Evolutionary conservation across 2,888 invertebrate species (phyloP).

Genomic region (Geotrupes spiniger): DNA sequence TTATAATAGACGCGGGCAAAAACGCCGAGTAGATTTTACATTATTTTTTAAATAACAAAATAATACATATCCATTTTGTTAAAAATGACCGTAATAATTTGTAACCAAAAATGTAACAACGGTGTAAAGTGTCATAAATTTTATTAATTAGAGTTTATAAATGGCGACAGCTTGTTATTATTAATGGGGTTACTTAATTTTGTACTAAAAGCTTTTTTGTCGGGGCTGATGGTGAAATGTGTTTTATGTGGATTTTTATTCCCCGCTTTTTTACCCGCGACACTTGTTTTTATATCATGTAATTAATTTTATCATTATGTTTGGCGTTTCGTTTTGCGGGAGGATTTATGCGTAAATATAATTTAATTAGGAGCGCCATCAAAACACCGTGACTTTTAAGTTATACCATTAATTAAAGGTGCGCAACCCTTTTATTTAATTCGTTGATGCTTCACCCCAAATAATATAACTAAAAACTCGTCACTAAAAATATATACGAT

Average conservation of each 20-base stretch:
- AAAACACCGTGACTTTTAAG: too few species aligned
- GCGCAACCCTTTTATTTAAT: too few species aligned
- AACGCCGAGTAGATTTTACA: slow-evolving; percentile 2
- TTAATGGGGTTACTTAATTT: slow-evolving; percentile 46
- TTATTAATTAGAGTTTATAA: slow-evolving; percentile 40
- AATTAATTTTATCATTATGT: slow-evolving; percentile 7
- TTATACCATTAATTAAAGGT: too few species aligned
- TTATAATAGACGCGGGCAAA: slow-evolving; percentile 5
- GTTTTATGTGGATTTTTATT: slow-evolving; percentile 1
- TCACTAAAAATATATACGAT: too few species aligned
- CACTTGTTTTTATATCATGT: slow-evolving; percentile 1
- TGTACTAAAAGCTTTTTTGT: slow-evolving; percentile 50
- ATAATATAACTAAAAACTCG: too few species aligned
- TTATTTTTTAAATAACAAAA: slow-evolving; percentile 17
- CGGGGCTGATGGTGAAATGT: slow-evolving; percentile 25
- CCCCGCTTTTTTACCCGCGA: neutral
- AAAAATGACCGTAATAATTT: slow-evolving; percentile 40
- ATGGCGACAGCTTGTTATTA: slow-evolving; percentile 42
- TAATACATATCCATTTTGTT: slow-evolving; percentile 45
- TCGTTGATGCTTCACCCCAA: too few species aligned
- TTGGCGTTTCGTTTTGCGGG: neutral
- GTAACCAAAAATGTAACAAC: slow-evolving; percentile 32
- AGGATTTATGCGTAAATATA: neutral
- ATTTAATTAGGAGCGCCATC: neutral
- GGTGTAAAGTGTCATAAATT: slow-evolving; percentile 35